Evolutionary conservation across 2,888 invertebrate genomes (phyloP).

Genomic region (Dysmachus trigonus): DNA sequence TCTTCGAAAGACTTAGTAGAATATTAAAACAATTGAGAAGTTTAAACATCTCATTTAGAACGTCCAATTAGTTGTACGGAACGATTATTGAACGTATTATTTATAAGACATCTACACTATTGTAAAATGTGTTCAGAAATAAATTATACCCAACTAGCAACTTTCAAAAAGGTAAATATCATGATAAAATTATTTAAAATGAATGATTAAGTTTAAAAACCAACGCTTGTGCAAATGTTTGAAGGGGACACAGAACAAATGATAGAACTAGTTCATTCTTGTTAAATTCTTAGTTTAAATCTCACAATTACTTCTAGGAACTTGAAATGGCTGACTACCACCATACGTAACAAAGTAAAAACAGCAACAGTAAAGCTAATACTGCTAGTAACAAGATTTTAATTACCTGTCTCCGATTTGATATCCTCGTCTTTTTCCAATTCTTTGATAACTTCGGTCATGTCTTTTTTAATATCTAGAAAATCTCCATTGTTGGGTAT

Average conservation of each 20-base stretch:
- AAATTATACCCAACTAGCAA: not conserved
- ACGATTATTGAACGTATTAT: not conserved
- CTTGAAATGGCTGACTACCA: constrained; percentile 17
- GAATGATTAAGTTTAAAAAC: not conserved
- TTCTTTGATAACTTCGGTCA: constrained; percentile 68
- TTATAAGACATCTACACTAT: not conserved
- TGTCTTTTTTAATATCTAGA: constrained; percentile 70
- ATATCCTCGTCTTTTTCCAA: constrained; percentile 53
- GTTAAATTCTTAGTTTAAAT: not conserved
- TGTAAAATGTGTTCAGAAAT: not conserved
- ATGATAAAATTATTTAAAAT: not conserved
- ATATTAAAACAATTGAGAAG: not conserved
- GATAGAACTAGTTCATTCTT: not conserved
- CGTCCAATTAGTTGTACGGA: not conserved
- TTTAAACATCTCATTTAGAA: not conserved
- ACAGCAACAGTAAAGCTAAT: not conserved
- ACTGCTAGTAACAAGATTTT: not conserved
- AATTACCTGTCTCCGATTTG: not conserved
- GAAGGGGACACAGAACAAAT: not conserved
- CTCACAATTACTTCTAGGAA: not conserved
- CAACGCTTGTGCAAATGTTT: not conserved
- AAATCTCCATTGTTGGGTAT: constrained; percentile 73
- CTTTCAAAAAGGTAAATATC: not conserved
- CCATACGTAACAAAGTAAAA: not conserved
- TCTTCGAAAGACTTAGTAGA: not conserved